phyloP scores from a whole-genome alignment of 2,888 invertebrate genomes.

The Lasioglossum leucozonium region DNA sequence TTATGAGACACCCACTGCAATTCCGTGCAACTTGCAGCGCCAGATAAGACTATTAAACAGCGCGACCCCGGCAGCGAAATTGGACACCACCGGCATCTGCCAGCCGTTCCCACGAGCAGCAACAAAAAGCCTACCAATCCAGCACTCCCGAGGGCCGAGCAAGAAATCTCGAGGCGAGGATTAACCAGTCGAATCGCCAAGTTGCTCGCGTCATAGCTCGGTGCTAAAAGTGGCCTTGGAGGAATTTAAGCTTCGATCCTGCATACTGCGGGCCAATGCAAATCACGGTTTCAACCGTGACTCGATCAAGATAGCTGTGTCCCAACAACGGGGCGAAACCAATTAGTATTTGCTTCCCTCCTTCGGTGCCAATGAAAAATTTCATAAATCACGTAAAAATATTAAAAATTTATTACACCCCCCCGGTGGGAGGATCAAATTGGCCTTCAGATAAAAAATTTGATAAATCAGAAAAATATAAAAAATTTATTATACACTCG shows the following conservation, averaged over 20 bases:
- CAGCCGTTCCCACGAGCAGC: not conserved
- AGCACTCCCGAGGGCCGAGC: not conserved
- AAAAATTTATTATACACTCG: too few species aligned
- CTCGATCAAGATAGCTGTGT: not conserved
- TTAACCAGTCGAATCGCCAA: not conserved
- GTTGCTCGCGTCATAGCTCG: not conserved
- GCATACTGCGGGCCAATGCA: not conserved
- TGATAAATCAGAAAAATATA: too few species aligned
- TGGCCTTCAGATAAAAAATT: too few species aligned
- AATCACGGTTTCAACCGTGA: not conserved
- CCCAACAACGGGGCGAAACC: too few species aligned
- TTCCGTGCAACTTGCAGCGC: not conserved
- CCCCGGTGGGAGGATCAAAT: too few species aligned
- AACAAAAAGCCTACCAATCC: not conserved
- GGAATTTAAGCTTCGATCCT: not conserved
- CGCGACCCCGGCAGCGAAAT: not conserved
- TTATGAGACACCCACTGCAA: not conserved
- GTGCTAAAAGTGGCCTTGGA: not conserved
- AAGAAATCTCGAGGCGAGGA: not conserved
- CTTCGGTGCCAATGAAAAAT: too few species aligned
- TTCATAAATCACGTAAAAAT: too few species aligned
- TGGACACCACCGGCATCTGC: not conserved
- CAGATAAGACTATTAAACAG: not conserved
- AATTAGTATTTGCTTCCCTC: not conserved
- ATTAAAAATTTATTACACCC: too few species aligned